Evolutionary conservation across 2,113 vertebrate genomes (phyloP), one percentile per base, ranked within the genome.

Genomic region (Cricetomys ansorgei): DNA sequence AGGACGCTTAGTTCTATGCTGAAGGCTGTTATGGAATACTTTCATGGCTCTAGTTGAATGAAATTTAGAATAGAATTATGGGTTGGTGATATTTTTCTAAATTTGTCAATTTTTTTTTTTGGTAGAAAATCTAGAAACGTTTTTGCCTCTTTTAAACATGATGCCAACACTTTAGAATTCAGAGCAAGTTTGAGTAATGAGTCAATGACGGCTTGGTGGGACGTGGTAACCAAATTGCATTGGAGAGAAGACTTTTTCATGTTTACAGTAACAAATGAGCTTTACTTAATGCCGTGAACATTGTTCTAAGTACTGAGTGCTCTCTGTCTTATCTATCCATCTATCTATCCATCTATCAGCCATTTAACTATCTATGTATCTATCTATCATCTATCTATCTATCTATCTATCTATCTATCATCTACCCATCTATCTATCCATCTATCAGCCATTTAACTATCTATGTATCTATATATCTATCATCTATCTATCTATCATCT

Each of bases 121-220:
- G 64, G 64, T n/a, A 77, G 48, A 72, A 96, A 95, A 84, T 50
- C 21, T 29, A 87, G 72, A 55, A 62, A n/a, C 12, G 69, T 67
- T 11, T 92, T 90, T 95, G 53, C n/a, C n/a, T 50, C 59, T 48
- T 89, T 91, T 92, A 75, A 81, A 34, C n/a, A 73, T 92, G 19
- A 64, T 13, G 53, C 75, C 40, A 88, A 81, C 15, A 57, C 8
- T 53, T 77, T 73, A 75, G 48, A 76, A 67, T 65, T 94, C 50
- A 84, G 27, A 59, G 16, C 25, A 83, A 76, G 43, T 53, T 53
- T 93, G 55, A 79, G 67, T 37, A 72, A 9, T 76, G 77, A 62
- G 88, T 75, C 67, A 88, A 76, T 55, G 6, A 75, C 59, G 29
- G 0, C 31, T 72, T 92, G 1, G 9, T 65, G 50, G n/a, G 15